Evolutionary conservation across 2,113 vertebrate genomes (phyloP).

Genomic region (Cheilinus undulatus): DNA sequence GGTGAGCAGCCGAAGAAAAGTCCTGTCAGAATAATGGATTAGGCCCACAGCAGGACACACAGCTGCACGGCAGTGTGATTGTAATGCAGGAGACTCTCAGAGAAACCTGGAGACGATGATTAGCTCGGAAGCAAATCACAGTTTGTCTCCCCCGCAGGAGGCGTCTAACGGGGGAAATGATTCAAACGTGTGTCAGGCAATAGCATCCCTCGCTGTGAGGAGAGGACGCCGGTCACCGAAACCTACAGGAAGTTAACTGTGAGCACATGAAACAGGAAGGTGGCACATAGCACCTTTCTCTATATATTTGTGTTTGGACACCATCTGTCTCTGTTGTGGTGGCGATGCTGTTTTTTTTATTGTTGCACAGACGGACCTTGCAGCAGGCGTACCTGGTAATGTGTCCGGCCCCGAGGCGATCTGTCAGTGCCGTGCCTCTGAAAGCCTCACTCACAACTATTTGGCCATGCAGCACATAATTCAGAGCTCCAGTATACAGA

Average conservation of each 20-base stretch:
- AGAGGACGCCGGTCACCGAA: background rate
- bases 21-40: slow-evolving; percentile 57
- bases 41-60: slow-evolving; percentile 46
- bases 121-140: slow-evolving; percentile 64
- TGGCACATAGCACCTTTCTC: background rate
- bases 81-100: slow-evolving; percentile 55
- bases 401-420: slow-evolving; percentile 22
- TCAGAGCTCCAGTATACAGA: slow-evolving; percentile 58
- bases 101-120: slow-evolving; percentile 57
- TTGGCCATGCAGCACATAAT: slow-evolving; percentile 75
- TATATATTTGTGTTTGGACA: too few species aligned
- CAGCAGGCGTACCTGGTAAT: slow-evolving; percentile 51
- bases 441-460: slow-evolving; percentile 61
- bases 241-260: background rate
- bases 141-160: slow-evolving; percentile 54
- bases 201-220: slow-evolving; percentile 12
- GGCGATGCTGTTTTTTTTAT: background rate
- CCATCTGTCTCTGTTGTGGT: slow-evolving; percentile 6
- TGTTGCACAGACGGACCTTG: slow-evolving; percentile 50
- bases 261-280: slow-evolving; percentile 3
- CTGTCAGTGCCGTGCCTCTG: slow-evolving; percentile 36
- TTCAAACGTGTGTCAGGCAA: slow-evolving; percentile 40
- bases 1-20: slow-evolving; percentile 40
- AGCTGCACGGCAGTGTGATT: slow-evolving; percentile 48
- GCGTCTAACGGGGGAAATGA: slow-evolving; percentile 45